phyloP scores from a whole-genome alignment of 1,140 invertebrate genomes.

The Nasonia giraulti region DNA sequence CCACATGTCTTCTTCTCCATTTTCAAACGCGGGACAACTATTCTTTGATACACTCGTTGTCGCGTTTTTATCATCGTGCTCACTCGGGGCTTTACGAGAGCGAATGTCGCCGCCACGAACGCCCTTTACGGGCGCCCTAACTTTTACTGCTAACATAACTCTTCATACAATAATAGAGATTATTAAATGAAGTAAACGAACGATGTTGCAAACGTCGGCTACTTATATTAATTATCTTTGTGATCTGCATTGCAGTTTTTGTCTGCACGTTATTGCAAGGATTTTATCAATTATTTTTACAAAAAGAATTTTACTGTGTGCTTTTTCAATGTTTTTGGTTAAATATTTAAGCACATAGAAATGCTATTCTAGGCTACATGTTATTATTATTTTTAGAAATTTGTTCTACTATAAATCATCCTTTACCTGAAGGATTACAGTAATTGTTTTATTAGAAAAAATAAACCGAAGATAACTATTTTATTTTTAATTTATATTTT shows the following conservation, averaged over 20 bases:
- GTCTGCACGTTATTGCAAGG: neutral
- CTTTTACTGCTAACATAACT: conserved; percentile 39
- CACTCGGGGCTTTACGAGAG: conserved; percentile 72
- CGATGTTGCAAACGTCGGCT: neutral
- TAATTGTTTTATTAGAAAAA: no score
- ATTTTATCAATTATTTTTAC: neutral
- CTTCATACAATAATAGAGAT: conserved; percentile 41
- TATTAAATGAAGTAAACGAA: conserved; percentile 30
- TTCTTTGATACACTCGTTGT: conserved; percentile 70
- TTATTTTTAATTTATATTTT: no score
- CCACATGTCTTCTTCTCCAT: conserved; percentile 43
- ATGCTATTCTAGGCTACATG: no score
- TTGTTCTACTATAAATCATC: no score
- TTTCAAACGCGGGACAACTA: conserved; percentile 57
- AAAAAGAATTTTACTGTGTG: neutral
- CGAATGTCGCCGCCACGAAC: conserved; percentile 51
- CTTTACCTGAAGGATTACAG: no score
- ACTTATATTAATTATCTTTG: neutral
- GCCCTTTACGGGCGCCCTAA: conserved; percentile 56
- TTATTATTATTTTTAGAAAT: no score
- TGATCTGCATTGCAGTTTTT: neutral
- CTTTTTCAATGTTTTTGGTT: no score
- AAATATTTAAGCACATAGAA: no score
- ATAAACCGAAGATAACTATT: no score
- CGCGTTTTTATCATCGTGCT: conserved; percentile 54